Evolutionary conservation across 2,113 vertebrate genomes (phyloP), one percentile per base, ranked within the genome.

Genomic region (Pelobates fuscus): DNA sequence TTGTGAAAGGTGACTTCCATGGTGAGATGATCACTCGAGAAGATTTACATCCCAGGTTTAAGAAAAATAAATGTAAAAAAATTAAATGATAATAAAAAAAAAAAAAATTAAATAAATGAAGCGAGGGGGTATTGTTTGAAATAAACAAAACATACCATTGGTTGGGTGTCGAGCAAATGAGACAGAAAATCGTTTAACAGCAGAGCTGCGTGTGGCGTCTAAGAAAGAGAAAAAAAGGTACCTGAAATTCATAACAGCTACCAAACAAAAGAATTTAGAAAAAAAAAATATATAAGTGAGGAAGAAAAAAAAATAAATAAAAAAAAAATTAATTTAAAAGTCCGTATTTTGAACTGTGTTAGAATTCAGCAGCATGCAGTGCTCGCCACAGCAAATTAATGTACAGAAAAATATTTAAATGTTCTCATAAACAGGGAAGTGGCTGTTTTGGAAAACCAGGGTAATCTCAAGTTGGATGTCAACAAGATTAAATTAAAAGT

Each of bases 111-210:
- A 82, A 37, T 5, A 37, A 6, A 88, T 88, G 88, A 91, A 87
- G 86, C 84, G 87, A 89, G 85, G 87, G 86, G 89, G 83, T 86
- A 90, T 87, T 87, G 83, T 87, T 90, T 90, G 84, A 94, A 91
- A 93, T 87, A 89, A 95, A 94, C 89, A 94, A 94, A 93, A 96
- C 94, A 88, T 96, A 96, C 94, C 94, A 96, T 96, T 96, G 93
- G 94, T 96, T 92, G 94, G 94, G 92, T 96, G 94, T 94, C 94
- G 93, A 93, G 94, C 94, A 95, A 95, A 96, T 94, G 94, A 95
- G 93, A 96, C 93, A 95, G 94, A 96, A 96, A 96, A 96, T 85
- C 94, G 92, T 96, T 96, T 96, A 90, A 94, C 94, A 94, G 94
- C 94, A 94, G 94, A 94, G 91, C 93, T 93, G 83, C 93, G 93